Evolutionary conservation across 2,113 vertebrate genomes (phyloP), one percentile per base, ranked within the genome.

Genomic region (Gadus macrocephalus): DNA sequence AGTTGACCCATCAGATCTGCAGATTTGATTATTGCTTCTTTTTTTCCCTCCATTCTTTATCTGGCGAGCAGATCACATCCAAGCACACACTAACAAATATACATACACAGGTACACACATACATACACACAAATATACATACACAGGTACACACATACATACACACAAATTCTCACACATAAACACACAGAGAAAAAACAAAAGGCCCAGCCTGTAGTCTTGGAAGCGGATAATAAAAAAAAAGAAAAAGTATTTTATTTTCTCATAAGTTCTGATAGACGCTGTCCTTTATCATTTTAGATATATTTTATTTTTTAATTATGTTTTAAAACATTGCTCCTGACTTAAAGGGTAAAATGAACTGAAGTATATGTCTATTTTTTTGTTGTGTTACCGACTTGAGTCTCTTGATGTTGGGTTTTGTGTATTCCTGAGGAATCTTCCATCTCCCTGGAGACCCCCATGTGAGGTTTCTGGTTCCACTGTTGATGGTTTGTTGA

Each of bases 1-100:
- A 61, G 70, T 65, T 62, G 79, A 81, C 68, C 73, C 75, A 71
- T 53, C 69, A 78, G 74, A 49, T 49, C 12, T 49, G 42, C 9
- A 12, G 42, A 49, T 49, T 9, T 49, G 42, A 49, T 81, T 68
- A 68, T 77, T 64, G 59, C 53, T 61, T 68, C 81, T 66, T 64
- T 72, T 49, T 70, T 74, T 67, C 20, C 60, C 68, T 59, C 22
- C 14, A 53, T 20, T 25, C 17, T 66, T 19, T 27, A 53, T 53
- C 28, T 8, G 53, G 49, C 25, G 17, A 31, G 53, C 16, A 69
- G 82, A 82, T 73, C 71, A 69, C 67, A 80, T 67, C 31, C 53
- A 62, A 42, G 58, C 15, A 69, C 22, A 67, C 64, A 67, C 56
- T 25, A 2, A 67, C 62, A 62, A 58, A 60, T 12, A 25, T 59